Evolutionary conservation across 2,113 vertebrate genomes (phyloP).

Genomic region (Megaptera novaeangliae): DNA sequence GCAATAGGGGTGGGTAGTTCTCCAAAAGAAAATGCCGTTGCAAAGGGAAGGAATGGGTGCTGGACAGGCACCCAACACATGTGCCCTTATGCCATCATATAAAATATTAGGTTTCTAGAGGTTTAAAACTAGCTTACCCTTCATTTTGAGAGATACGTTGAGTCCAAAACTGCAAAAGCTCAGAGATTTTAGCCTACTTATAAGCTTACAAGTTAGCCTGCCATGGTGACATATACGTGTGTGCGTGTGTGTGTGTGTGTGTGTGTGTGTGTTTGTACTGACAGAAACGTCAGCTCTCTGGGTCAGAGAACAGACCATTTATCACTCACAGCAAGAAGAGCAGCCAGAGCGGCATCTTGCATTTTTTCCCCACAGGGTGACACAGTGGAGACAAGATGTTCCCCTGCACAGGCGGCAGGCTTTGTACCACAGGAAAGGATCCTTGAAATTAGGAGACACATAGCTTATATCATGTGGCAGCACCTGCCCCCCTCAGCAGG

Average conservation of each 20-base stretch:
- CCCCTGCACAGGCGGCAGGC: accelerated
- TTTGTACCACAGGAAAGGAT: background rate
- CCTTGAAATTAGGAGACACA: background rate
- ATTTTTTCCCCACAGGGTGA: background rate
- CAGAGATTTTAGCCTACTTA: background rate
- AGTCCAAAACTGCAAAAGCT: background rate
- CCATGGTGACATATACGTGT: background rate
- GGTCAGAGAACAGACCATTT: background rate
- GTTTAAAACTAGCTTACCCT: background rate
- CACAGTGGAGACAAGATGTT: too few relatives aligned
- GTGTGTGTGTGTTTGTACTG: background rate
- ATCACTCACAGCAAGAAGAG: background rate
- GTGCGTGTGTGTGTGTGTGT: too few relatives aligned
- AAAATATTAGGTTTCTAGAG: background rate
- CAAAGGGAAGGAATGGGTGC: background rate
- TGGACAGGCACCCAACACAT: background rate
- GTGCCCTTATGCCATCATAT: background rate
- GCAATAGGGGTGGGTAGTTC: background rate
- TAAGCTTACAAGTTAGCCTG: background rate
- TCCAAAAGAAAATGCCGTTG: background rate
- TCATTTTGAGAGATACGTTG: background rate
- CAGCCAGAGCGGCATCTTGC: background rate
- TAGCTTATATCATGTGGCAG: background rate
- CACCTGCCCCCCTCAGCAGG: background rate
- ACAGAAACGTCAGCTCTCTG: background rate